These are phyloP conservation scores for Struthidea cinerea DNA, from an alignment of 2,113 vertebrate genomes.

Conservation along the genomic window DNA sequence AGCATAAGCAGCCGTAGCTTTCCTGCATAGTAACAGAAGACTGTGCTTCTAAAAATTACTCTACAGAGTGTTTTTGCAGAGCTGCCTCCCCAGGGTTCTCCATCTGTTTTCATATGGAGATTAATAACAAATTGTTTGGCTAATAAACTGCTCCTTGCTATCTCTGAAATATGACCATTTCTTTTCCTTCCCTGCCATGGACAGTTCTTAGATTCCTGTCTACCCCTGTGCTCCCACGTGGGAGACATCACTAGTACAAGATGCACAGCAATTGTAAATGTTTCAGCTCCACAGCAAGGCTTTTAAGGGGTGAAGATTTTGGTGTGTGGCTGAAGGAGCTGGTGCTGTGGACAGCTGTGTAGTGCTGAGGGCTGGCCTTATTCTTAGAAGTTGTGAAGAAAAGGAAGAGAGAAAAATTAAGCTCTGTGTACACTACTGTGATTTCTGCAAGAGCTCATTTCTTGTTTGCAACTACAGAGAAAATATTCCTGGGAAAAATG, in stretches of 20 bases:
- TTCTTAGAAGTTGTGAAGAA: neutral
- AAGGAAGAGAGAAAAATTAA: neutral
- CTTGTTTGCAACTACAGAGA: neutral
- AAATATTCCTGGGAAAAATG: neutral
- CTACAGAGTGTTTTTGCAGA: slow-evolving; percentile 13
- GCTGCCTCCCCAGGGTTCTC: neutral
- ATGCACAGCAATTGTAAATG: neutral
- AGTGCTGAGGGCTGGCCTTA: neutral
- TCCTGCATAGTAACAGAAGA: slow-evolving; percentile 56
- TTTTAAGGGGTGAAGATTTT: neutral
- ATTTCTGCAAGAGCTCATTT: neutral
- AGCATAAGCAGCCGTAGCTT: neutral
- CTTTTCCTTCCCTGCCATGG: neutral
- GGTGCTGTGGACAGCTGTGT: neutral
- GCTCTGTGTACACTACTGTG: neutral
- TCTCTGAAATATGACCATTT: neutral
- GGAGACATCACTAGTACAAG: neutral
- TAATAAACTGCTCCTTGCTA: slow-evolving; percentile 22
- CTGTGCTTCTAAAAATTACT: slow-evolving; percentile 49
- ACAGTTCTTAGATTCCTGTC: neutral
- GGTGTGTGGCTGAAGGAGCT: neutral
- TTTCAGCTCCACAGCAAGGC: neutral
- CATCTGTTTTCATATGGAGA: slow-evolving; percentile 27
- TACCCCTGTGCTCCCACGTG: neutral
- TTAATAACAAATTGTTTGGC: slow-evolving; percentile 42